Evolutionary conservation across 2,113 vertebrate genomes (phyloP).

Genomic region (Taurulus bubalis): DNA sequence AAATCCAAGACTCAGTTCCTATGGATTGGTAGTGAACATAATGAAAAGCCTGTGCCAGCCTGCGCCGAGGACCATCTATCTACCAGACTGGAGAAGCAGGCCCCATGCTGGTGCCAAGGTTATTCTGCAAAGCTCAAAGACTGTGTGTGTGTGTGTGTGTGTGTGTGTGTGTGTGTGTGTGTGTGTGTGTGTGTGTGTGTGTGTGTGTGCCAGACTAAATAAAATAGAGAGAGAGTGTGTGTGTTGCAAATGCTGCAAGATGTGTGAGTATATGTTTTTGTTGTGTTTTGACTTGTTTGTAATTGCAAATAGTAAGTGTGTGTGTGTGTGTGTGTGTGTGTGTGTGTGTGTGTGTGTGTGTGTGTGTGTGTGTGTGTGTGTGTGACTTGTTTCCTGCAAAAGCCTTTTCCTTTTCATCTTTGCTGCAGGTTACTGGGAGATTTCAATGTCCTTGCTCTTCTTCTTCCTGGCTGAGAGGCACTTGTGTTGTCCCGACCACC

Average conservation of each 20-base stretch:
- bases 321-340: neutral
- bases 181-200: conserved; percentile 28
- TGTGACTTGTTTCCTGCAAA: conserved; percentile 51
- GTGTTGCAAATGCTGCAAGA: conserved; percentile 33
- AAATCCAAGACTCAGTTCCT: conserved; percentile 59
- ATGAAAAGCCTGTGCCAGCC: conserved; percentile 76
- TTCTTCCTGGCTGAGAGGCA: conserved; percentile 58
- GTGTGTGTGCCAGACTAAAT: conserved; percentile 24
- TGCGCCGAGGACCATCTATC: conserved; percentile 71
- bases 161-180: conserved; percentile 42
- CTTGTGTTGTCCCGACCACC: conserved; percentile 67
- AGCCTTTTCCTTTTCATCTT: conserved; percentile 77
- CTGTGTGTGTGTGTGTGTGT: conserved; percentile 32
- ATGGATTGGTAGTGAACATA: conserved; percentile 68
- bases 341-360: conserved; percentile 9
- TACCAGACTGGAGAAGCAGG: conserved; percentile 69
- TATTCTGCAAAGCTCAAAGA: conserved; percentile 70
- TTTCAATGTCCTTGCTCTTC: conserved; percentile 64
- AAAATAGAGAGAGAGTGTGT: neutral
- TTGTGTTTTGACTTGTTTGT: conserved; percentile 7
- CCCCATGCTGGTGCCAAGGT: conserved; percentile 81
- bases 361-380: conserved; percentile 6
- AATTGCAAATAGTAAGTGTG: conserved; percentile 23
- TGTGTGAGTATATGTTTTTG: neutral
- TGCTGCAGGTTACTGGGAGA: conserved; percentile 62